Evolutionary conservation across 1,140 invertebrate species (phyloP).

Genomic region (Anagrus nilaparvatae): DNA sequence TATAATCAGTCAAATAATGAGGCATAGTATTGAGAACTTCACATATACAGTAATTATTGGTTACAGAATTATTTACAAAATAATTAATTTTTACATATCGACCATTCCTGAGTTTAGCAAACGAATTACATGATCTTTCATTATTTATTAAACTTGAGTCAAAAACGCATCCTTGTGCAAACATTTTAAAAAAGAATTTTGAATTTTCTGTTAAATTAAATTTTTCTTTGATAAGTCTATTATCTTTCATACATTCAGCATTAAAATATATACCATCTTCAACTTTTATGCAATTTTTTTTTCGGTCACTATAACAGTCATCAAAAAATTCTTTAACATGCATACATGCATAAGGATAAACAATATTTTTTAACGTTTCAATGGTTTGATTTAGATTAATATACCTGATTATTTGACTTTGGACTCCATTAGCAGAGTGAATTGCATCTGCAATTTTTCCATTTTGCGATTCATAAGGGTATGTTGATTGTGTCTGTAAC

Average conservation of each 20-base stretch:
- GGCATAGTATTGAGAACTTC: no score
- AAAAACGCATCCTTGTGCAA: conserved; percentile 1
- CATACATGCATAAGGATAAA: background rate
- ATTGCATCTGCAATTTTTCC: background rate
- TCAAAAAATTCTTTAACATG: background rate
- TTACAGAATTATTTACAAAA: no score
- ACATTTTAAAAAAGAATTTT: background rate
- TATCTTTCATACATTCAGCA: background rate
- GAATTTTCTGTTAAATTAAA: background rate
- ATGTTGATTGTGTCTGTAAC: background rate
- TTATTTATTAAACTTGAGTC: background rate
- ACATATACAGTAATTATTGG: no score
- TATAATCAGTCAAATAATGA: no score
- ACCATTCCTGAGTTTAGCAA: no score
- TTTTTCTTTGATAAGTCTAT: background rate
- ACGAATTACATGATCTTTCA: background rate
- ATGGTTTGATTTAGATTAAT: background rate
- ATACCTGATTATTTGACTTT: background rate
- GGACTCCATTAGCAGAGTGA: background rate
- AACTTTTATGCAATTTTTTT: background rate
- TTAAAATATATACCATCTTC: background rate
- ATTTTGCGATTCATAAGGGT: conserved; percentile 1
- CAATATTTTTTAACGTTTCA: background rate
- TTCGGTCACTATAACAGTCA: background rate
- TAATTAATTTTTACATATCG: no score